Conservation (phyloP, 2,113 vertebrate genomes). For the Pelodiscus sinensis region DNA sequence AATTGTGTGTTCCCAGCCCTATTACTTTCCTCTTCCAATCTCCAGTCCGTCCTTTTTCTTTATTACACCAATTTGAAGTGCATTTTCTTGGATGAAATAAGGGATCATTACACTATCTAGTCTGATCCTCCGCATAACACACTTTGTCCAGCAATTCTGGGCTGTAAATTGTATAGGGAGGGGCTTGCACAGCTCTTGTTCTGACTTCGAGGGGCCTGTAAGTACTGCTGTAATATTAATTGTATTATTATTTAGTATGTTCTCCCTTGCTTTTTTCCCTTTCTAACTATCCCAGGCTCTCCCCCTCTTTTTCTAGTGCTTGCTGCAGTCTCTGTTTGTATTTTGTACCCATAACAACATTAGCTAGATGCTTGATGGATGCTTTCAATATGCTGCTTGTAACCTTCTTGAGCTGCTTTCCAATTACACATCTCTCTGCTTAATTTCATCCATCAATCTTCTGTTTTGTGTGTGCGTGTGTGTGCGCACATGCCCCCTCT, state of each 20-base stretch:
- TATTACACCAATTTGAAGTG: conserved; percentile 16
- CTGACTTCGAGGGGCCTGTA: conserved; percentile 37
- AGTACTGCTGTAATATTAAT: conserved; percentile 42
- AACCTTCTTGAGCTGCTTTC: conserved; percentile 69
- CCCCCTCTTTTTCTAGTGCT: not conserved
- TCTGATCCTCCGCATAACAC: not conserved
- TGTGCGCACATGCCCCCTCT: not conserved
- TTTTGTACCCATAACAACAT: conserved; percentile 61
- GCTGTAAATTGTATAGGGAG: conserved; percentile 63
- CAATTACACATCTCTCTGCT: conserved; percentile 72
- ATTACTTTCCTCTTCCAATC: conserved; percentile 7
- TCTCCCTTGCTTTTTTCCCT: conserved; percentile 12
- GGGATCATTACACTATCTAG: conserved; percentile 32
- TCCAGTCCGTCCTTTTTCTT: not conserved
- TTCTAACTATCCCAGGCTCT: conserved; percentile 4
- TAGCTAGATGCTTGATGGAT: conserved; percentile 72
- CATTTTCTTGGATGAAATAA: conserved; percentile 28
- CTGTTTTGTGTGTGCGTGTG: not conserved
- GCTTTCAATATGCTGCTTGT: conserved; percentile 73
- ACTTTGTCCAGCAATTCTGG: conserved; percentile 46
- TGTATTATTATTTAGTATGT: conserved; percentile 29
- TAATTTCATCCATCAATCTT: conserved; percentile 76
- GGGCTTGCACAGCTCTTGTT: not conserved
- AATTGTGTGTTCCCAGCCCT: conserved; percentile 36
- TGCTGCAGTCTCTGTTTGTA: conserved; percentile 42